Evolutionary conservation across 1,140 invertebrate genomes (phyloP), one percentile per base, ranked within the genome.

Genomic region (Pemphigus obesinymphae): DNA sequence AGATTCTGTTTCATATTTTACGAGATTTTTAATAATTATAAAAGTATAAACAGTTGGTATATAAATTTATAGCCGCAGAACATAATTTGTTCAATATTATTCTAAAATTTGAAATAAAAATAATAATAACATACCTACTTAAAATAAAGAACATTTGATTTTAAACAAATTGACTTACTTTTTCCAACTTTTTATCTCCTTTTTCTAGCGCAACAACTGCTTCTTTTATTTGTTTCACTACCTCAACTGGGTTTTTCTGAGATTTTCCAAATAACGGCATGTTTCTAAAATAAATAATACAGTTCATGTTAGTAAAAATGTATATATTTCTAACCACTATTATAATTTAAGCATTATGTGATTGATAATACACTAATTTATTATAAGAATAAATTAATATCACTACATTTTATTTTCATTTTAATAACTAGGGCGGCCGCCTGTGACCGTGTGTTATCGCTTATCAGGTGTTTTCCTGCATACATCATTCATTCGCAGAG

Each of bases 231-330:
- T 97, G 95, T 88, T 96, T 96, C 48, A 98, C 95, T 86, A 98
- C 92, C 89, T 98, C 96, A 85, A 94, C 93, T 84, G 96, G 96
- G 88, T 94, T 96, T 89, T 97, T 98, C 88, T 96, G 95, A 85
- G 95, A 97, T 90, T 97, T 98, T 87, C 96, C 96, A 91, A 98
- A 98, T 86, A 98, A 91, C 89, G 96, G 96, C 95, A 98, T 97
- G 86, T 80, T 80, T 80, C 76, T 80, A 29, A 73, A 73, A 73
- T 73, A 73, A 50, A 73, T 73, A 50, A 73, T 73, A 34, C 43
- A 45, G 45, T 73, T 73, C 70, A 73, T 50, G 45, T 73, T 50
- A 48, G 20, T 72, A 17, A 48, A 72, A 45, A 48, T 70, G 5
- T 15, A 70, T 23, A 40, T 45, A 29, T 29, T 17, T 45, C 29